phyloP scores from a whole-genome alignment of 2,797 vertebrate genomes.

The Sciurus vulgaris region DNA sequence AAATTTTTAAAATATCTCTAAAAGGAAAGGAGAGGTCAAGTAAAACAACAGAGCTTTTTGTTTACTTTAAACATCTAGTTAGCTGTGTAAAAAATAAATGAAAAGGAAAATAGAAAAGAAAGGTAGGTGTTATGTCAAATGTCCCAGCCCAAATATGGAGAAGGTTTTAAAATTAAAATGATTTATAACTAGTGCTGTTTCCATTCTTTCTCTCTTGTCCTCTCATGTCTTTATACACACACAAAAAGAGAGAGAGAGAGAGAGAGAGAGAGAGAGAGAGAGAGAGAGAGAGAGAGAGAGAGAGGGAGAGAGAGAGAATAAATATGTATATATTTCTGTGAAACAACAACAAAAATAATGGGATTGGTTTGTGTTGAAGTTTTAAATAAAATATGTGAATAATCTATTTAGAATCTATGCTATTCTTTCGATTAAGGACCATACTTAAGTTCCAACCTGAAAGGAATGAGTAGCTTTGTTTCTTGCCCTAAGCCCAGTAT shows the following conservation, averaged over 20 bases:
- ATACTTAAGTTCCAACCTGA: background rate
- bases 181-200: background rate
- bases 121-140: background rate
- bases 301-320: no score
- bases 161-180: conserved; percentile 46
- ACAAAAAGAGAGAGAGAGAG: no score
- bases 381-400: conserved; percentile 28
- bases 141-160: background rate
- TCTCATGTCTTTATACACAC: background rate
- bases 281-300: no score
- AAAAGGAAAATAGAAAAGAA: background rate
- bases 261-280: no score
- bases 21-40: conserved; percentile 26
- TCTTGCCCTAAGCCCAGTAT: background rate
- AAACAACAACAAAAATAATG: background rate
- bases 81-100: background rate
- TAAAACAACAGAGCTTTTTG: conserved; percentile 45
- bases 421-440: background rate
- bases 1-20: conserved; percentile 29
- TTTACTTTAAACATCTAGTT: conserved; percentile 48
- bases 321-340: background rate
- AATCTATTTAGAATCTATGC: conserved; percentile 35
- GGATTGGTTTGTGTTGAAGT: background rate
- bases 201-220: background rate
- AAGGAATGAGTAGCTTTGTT: background rate